A percentile compares a stretch with the other conserved stretches of the same genome.
Conservation (phyloP, 2,797 vertebrate genomes). For the Aselliscus stoliczkanus region DNA sequence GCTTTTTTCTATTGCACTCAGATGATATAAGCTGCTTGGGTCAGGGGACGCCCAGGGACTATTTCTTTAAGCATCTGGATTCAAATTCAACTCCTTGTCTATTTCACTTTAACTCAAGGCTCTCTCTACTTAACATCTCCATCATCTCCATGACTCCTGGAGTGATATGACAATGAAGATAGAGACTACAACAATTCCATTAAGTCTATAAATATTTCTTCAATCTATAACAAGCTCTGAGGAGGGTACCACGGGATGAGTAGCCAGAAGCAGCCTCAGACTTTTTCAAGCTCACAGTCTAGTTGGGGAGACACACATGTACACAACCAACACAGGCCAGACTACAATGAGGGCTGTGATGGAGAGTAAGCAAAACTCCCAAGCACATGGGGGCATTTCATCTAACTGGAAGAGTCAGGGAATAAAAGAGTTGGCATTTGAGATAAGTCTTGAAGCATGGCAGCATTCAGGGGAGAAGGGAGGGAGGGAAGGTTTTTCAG, state of each 20-base stretch:
- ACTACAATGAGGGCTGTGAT: neutral
- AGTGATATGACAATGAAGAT: neutral
- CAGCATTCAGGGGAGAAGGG: neutral
- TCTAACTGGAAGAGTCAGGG: neutral
- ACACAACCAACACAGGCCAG: neutral
- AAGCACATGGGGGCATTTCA: neutral
- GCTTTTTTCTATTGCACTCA: neutral
- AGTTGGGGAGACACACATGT: neutral
- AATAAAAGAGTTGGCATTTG: neutral
- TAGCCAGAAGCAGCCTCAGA: neutral
- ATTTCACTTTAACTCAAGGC: neutral
- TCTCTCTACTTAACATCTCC: neutral
- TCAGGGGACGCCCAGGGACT: neutral
- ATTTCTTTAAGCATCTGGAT: conserved; percentile 6
- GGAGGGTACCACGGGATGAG: neutral
- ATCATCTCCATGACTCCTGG: neutral
- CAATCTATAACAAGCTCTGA: neutral
- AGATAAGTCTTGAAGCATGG: neutral
- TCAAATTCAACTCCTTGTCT: conserved; percentile 10
- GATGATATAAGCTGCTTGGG: neutral
- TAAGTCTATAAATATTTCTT: neutral
- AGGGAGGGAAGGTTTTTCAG: neutral
- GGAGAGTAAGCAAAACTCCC: neutral
- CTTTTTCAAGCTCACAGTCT: neutral
- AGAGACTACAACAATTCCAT: neutral